Base-by-base conservation (phyloP, 2,888 invertebrate species). In the Caenorhabditis doughertyi region DNA sequence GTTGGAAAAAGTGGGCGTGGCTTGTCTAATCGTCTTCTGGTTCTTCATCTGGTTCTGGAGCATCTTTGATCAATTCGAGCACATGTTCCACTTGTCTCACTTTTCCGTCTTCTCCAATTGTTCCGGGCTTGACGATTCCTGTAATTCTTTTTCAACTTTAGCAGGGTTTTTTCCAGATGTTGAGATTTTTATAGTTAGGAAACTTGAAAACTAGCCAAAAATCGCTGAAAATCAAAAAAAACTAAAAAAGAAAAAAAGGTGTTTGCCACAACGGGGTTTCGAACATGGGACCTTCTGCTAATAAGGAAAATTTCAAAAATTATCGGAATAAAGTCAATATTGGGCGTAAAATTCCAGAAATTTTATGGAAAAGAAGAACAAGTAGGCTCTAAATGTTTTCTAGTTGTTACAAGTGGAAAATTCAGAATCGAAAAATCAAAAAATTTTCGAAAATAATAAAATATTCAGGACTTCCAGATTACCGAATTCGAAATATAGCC, bases 81-180 rank as follows among this genome's bases (percentile, higher is more conserved):
- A 99, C 95, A 91, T 98, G 97, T 51, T 95, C 95, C 25, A 98
- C 94, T 0, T 97, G 95, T 89, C 95, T 94, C 3, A 97, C 97
- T 74, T 95, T 95, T 0, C 98, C 98, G 93, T 98, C 97, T 49
- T 95, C 94, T 0, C 96, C 97, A 25, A 98, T 94, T 21, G 85
- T 86, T 18, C 86, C 95, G 94, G 90, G 86, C 47, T 81, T 84
- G 16, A 86, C 81, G 29, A 85, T 39, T 49, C 85, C 85, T 80
- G 70, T 13, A 68, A 73, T 35, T 11, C 4, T 39, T 35, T 55
- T 27, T 49, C 13, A 68, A 39, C 16, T 39, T n/a, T n/a, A n/a
- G n/a, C n/a, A n/a, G n/a, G n/a, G n/a, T n/a, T n/a, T n/a, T n/a
- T n/a, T n/a, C n/a, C n/a, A n/a, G n/a, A n/a, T n/a, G n/a, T n/a